Percentiles rank a stretch among this genome's conserved stretches.
Evolutionary conservation across 2,113 vertebrate genomes (phyloP).

Genomic region (Corythoichthys intestinalis): DNA sequence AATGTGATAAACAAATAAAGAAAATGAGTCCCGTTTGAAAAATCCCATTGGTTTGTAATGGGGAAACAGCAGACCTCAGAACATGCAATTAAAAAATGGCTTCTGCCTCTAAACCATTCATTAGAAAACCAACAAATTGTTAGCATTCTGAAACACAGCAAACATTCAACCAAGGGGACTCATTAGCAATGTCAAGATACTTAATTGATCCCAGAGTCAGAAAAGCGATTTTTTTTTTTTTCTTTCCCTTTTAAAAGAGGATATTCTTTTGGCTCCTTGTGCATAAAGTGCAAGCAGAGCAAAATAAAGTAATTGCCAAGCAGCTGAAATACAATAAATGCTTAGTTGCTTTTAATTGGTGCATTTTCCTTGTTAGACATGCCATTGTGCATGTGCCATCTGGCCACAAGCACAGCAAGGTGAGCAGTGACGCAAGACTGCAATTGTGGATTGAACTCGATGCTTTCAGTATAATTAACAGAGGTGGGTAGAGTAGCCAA

Average conservation of each 20-base stretch:
- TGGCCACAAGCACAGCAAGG: constrained; percentile 20
- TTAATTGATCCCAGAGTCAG: constrained; percentile 58
- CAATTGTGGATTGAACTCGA: constrained; percentile 28
- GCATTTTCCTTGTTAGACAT: constrained; percentile 20
- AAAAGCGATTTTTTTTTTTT: constrained; percentile 20
- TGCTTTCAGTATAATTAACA: constrained; percentile 9
- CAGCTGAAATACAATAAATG: constrained; percentile 35
- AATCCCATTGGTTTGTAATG: not conserved
- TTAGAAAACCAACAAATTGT: constrained; percentile 42
- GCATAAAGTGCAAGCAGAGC: constrained; percentile 41
- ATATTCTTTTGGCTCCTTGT: constrained; percentile 16
- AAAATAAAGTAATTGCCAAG: constrained; percentile 41
- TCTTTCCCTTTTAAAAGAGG: not conserved
- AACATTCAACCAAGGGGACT: constrained; percentile 30
- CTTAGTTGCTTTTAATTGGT: constrained; percentile 38
- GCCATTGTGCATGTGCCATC: constrained; percentile 28
- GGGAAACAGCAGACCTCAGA: not conserved
- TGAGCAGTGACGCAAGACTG: constrained; percentile 22
- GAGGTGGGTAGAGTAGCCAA: too few species aligned
- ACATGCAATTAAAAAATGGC: constrained; percentile 18
- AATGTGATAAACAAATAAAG: not conserved
- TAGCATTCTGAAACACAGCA: constrained; percentile 46
- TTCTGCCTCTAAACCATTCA: constrained; percentile 24
- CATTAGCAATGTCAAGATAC: constrained; percentile 38
- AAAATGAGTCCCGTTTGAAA: not conserved